Evolutionary conservation across 2,888 invertebrate species (phyloP), one percentile per base, ranked within the genome.

Genomic region (Cylloceria caligata): DNA sequence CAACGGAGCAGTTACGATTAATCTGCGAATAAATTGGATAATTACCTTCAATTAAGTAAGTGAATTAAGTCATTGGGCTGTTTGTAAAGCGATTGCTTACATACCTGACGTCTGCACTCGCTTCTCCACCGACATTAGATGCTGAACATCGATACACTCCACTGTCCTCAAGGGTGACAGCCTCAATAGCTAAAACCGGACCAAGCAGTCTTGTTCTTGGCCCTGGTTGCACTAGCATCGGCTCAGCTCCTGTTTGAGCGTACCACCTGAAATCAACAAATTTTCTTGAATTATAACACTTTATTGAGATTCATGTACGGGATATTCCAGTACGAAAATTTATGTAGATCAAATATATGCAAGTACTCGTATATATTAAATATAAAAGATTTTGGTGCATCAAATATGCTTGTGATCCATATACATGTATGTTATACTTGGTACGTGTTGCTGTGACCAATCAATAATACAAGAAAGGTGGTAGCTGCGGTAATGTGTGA

Each of bases 111-210:
- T 96, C 96, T 6, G 95, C 95, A 86, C 95, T 95, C 0, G 95
- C 95, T 91, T 96, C 96, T 5, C 96, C 96, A 6, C 95, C 96
- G 52, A 95, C 94, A 92, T 96, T 96, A 47, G 95, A 94, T 1
- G 96, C 95, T 1, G 95, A 94, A 90, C 96, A 96, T 80, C 96
- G 94, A 91, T 96, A 96, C 55, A 94, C 92, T 3, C 96, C 96
- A 39, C 95, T 94, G 90, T 96, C 96, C 88, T 96, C 96, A 16
- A 95, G 93, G 0, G 95, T 95, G 11, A 96, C 96, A 5, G 96
- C 95, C 91, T 96, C 96, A 80, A 96, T 95, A 7, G 96, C 95
- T 62, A 96, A 90, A 30, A 96, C 95, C 0, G 96, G 95, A 0
- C 96, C 96, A 0, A 96, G 93, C 62, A 96, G 94, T 27, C 96